Base-by-base conservation (phyloP, 2,113 vertebrate genomes). In the Nipponia nippon region DNA sequence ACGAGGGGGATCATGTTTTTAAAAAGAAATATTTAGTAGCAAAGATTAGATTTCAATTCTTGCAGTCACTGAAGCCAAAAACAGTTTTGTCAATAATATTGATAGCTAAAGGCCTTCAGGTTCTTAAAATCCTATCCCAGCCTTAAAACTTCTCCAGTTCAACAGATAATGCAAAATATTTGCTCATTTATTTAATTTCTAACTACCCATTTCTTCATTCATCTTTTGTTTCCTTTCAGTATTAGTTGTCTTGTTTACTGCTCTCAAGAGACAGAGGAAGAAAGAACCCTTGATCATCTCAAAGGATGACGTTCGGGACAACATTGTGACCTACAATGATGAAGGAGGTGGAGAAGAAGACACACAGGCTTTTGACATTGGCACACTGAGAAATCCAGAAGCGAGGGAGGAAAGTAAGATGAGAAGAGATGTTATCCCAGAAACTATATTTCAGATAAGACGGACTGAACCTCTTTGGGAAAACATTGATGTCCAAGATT, bases 331-430 rank as follows among this genome's bases (percentile, higher is more conserved):
- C 30, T 99, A 99, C 92, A 98, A 99, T 1, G 98, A 99, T 16
- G 98, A 99, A 96, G 98, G 98, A 13, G 98, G 98, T 5, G 98
- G 98, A 26, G 98, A 99, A 75, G 98, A 99, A 84, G 98, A 99
- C n/a, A 99, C 98, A 0, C 98, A 98, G 40, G 98, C 98, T 79
- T 99, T 99, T 92, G 98, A 99, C 59, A 98, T 99, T 16, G 98
- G 98, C 25, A 97, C 98, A 0, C 46, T 99, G 36, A 97, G 98
- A 92, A 98, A 99, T 73, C 98, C 98, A 34, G 98, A 98, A 94
- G 98, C 98, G 0, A 97, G 98, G 26, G 98, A 99, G 40, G 98
- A 99, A 81, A 98, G 87, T 67, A 98, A 98, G 90, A 94, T 98
- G 14, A 96, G 98, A 79, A 97, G 98, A 78, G 98, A 99, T 63